Conservation (phyloP, 2,113 vertebrate genomes). For the Rana temporaria region DNA sequence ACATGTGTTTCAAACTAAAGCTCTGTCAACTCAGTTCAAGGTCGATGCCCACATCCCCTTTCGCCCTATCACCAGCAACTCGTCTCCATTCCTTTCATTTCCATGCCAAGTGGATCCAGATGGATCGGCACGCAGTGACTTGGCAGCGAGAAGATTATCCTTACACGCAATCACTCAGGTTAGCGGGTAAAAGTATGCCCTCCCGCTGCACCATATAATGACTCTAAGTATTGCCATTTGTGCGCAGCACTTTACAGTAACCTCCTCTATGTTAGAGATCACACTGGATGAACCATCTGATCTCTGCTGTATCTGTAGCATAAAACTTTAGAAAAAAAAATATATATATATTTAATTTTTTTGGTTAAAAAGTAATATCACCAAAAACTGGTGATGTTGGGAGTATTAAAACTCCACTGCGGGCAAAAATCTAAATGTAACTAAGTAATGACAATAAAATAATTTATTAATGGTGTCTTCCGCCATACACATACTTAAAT, state of each 20-base stretch:
- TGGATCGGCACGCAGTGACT: not conserved
- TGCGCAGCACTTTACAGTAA: not conserved
- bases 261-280: not conserved
- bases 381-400: too few species aligned
- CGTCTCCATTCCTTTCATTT: not conserved
- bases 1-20: constrained; percentile 50
- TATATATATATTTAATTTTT: too few species aligned
- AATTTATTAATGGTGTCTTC: too few species aligned
- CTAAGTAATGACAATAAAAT: too few species aligned
- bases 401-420: too few species aligned
- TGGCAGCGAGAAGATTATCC: not conserved
- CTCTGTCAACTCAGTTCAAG: constrained; percentile 10
- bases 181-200: constrained; percentile 3
- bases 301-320: too few species aligned
- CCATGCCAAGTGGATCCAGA: constrained; percentile 22
- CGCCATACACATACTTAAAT: too few species aligned
- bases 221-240: constrained; percentile 11
- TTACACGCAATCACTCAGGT: not conserved
- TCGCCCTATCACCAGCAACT: not conserved
- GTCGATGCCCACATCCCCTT: not conserved
- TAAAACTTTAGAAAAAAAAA: too few species aligned
- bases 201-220: not conserved
- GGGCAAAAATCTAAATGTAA: too few species aligned
- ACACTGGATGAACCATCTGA: too few species aligned
- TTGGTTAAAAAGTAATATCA: too few species aligned